Conservation (phyloP, 2,113 vertebrate genomes). For the Mormyrus iriodes region DNA sequence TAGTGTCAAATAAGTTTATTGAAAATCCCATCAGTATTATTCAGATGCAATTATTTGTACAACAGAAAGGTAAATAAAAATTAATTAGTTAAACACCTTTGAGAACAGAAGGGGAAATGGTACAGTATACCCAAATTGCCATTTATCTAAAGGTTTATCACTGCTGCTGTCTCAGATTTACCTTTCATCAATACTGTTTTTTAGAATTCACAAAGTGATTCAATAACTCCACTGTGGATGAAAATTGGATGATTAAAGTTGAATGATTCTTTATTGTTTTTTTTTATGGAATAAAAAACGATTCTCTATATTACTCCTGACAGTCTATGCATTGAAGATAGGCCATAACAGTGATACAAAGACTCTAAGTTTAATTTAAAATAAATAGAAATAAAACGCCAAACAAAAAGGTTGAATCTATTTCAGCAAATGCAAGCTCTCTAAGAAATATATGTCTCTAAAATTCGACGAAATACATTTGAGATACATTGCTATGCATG, state of each 20-base stretch:
- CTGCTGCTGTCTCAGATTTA: slow-evolving; percentile 55
- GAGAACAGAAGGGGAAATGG: slow-evolving; percentile 42
- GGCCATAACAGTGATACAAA: neutral
- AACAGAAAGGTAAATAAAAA: neutral
- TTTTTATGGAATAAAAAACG: neutral
- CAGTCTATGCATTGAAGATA: neutral
- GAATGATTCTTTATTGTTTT: neutral
- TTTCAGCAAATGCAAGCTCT: neutral
- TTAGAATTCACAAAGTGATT: neutral
- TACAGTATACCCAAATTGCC: slow-evolving; percentile 26
- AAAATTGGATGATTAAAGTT: neutral
- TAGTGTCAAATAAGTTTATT: neutral
- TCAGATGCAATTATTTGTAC: slow-evolving; percentile 25
- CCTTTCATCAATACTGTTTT: slow-evolving; percentile 48
- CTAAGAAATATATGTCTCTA: no score
- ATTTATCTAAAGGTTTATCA: slow-evolving; percentile 46
- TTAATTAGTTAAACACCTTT: slow-evolving; percentile 31
- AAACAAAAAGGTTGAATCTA: neutral
- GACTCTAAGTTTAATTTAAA: neutral
- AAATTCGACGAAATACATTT: no score
- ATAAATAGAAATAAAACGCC: neutral
- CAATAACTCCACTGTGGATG: neutral
- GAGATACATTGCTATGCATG: no score
- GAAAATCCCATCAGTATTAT: slow-evolving; percentile 12
- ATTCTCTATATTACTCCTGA: neutral